Percentiles rank a stretch among this genome's conserved stretches.
phyloP scores from a whole-genome alignment of 1,140 invertebrate species.

The Cotesia chilonis region DNA sequence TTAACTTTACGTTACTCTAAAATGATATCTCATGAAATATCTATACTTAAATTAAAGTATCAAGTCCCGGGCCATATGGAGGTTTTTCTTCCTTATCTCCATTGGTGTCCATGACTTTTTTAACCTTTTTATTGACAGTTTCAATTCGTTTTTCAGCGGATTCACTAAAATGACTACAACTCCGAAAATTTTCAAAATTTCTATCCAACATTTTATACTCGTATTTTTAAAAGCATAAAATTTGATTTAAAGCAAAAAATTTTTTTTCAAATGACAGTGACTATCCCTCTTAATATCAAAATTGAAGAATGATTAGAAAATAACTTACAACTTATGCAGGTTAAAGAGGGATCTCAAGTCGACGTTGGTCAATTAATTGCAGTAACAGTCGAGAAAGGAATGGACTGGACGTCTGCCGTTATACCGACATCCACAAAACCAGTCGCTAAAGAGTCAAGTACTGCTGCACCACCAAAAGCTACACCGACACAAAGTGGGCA shows the following conservation, averaged over 20 bases:
- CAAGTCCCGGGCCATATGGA: no score
- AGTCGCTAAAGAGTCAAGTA: constrained; percentile 53
- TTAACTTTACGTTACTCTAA: no score
- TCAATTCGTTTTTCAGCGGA: no score
- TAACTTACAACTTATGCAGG: constrained; percentile 58
- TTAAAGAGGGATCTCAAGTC: constrained; percentile 80
- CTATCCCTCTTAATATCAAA: not conserved
- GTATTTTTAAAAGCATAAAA: no score
- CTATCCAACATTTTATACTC: no score
- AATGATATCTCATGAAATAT: no score
- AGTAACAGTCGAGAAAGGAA: constrained; percentile 81
- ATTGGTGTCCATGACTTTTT: no score
- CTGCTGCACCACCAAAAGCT: constrained; percentile 45
- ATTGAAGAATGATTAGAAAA: constrained; percentile 15
- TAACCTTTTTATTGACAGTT: no score
- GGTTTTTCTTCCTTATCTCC: no score
- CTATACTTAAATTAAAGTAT: no score
- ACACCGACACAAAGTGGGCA: constrained; percentile 42
- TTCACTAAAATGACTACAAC: no score
- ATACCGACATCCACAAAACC: constrained; percentile 55
- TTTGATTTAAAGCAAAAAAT: not conserved
- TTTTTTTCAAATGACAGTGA: not conserved
- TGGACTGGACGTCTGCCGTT: constrained; percentile 58
- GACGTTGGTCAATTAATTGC: constrained; percentile 88
- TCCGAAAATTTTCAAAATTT: no score